These are phyloP conservation scores for Eclectus roratus DNA, from an alignment of 2,113 vertebrate genomes.

Conservation along the genomic window DNA sequence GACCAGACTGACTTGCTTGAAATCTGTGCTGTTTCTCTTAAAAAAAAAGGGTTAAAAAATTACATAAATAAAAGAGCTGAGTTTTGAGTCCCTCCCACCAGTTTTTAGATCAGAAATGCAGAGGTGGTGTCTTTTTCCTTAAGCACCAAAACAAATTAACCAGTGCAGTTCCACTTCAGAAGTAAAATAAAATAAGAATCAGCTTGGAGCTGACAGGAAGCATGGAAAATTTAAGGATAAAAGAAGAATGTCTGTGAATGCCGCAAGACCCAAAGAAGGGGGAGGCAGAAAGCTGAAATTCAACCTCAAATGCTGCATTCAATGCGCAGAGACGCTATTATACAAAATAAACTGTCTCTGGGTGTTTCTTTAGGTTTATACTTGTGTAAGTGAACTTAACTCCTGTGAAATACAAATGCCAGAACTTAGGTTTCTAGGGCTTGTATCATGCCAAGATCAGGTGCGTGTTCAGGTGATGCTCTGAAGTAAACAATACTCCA, in stretches of 20 bases:
- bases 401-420: neutral
- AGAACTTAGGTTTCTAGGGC: neutral
- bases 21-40: neutral
- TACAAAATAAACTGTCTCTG: neutral
- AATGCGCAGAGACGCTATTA: neutral
- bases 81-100: slow-evolving; percentile 29
- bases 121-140: slow-evolving; percentile 43
- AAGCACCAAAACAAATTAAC: slow-evolving; percentile 66
- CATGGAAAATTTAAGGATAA: slow-evolving; percentile 35
- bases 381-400: neutral
- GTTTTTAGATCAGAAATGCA: slow-evolving; percentile 40
- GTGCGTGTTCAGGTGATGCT: neutral
- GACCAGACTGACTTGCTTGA: neutral
- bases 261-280: neutral
- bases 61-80: neutral
- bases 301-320: neutral
- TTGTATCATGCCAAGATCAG: neutral
- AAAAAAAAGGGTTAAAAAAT: neutral
- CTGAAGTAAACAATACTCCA: neutral
- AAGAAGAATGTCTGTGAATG: slow-evolving; percentile 8
- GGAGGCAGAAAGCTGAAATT: slow-evolving; percentile 7
- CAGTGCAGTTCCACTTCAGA: slow-evolving; percentile 32
- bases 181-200: slow-evolving; percentile 30
- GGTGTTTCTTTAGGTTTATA: neutral
- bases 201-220: slow-evolving; percentile 20